Conservation (phyloP, 2,888 invertebrate genomes). For the Danaus chrysippus region DNA sequence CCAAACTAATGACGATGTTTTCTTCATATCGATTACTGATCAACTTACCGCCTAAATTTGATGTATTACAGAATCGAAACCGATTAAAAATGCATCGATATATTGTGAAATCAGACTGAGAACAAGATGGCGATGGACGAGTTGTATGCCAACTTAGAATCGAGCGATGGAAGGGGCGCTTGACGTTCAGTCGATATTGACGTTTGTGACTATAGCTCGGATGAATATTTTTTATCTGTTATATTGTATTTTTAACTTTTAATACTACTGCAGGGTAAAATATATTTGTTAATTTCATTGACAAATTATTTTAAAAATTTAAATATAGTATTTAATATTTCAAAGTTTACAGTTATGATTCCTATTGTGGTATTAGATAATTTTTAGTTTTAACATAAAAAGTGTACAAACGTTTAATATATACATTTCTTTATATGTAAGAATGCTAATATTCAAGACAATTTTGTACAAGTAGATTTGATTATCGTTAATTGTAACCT, state of each 20-base stretch:
- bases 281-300: not conserved
- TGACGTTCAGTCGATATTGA: constrained; percentile 48
- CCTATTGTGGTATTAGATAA: too few species aligned
- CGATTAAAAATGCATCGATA: constrained; percentile 63
- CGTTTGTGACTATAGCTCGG: constrained; percentile 17
- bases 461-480: too few species aligned
- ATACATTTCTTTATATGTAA: too few species aligned
- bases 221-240: constrained; percentile 29
- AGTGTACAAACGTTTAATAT: too few species aligned
- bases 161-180: constrained; percentile 40
- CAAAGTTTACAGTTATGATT: too few species aligned
- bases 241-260: not conserved
- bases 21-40: constrained; percentile 61
- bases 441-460: too few species aligned
- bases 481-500: too few species aligned
- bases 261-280: not conserved
- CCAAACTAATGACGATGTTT: constrained; percentile 68
- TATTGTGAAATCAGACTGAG: constrained; percentile 50
- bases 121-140: constrained; percentile 50
- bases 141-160: constrained; percentile 36
- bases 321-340: too few species aligned
- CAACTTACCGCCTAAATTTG: constrained; percentile 56
- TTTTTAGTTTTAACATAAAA: too few species aligned
- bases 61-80: constrained; percentile 44
- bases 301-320: too few species aligned